These are phyloP conservation scores for Drosophila leonis DNA, from an alignment of 2,888 invertebrate species.

Conservation along the genomic window DNA sequence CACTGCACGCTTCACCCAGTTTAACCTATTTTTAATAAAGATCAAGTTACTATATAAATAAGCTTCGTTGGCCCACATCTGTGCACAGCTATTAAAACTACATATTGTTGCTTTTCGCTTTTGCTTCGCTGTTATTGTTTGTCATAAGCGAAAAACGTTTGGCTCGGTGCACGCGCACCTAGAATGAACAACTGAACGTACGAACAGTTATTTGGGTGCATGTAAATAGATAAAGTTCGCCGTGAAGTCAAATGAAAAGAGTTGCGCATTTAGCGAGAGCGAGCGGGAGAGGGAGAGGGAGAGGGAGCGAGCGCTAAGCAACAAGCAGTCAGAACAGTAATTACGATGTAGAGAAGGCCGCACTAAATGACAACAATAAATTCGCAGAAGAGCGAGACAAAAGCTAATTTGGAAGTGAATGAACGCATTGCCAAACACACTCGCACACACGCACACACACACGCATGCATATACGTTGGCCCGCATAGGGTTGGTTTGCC, in stretches of 20 bases:
- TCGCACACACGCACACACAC: constrained; percentile 7
- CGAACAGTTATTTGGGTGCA: constrained; percentile 47
- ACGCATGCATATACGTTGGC: background rate
- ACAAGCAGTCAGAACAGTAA: constrained; percentile 32
- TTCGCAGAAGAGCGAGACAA: constrained; percentile 30
- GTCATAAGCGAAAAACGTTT: constrained; percentile 25
- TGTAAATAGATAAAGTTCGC: constrained; percentile 56
- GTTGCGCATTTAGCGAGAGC: constrained; percentile 29
- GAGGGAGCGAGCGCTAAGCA: background rate
- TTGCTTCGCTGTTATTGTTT: constrained; percentile 28
- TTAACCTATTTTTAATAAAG: constrained; percentile 14
- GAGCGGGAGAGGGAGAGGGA: background rate
- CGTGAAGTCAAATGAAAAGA: constrained; percentile 21
- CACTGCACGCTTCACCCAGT: background rate
- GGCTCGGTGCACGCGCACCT: constrained; percentile 52
- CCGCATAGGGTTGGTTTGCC: constrained; percentile 7
- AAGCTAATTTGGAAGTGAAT: constrained; percentile 57
- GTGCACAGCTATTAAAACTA: constrained; percentile 9
- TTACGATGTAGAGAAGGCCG: constrained; percentile 47
- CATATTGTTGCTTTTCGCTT: background rate
- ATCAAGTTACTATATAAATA: constrained; percentile 12
- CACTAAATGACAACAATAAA: constrained; percentile 55
- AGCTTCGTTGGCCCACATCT: background rate
- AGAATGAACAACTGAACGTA: constrained; percentile 28
- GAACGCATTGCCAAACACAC: constrained; percentile 35